phyloP scores from a whole-genome alignment of 1,140 invertebrate genomes.

The Psilanteris sp. region DNA sequence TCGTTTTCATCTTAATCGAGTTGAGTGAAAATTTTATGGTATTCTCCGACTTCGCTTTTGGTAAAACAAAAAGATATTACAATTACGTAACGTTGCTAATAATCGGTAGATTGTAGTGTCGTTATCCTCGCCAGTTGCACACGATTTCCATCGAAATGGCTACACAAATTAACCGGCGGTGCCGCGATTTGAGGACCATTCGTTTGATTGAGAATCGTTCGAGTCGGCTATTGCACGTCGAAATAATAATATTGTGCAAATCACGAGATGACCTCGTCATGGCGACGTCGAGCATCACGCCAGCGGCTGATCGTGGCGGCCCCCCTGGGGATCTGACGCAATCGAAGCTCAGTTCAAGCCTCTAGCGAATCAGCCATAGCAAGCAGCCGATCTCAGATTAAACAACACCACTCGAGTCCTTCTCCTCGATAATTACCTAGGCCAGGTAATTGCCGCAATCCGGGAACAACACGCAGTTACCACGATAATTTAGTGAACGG shows the following conservation, averaged over 20 bases:
- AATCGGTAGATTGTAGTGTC: constrained; percentile 22
- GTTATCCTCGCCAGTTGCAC: constrained; percentile 24
- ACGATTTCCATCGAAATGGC: constrained; percentile 17
- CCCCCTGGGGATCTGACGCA: constrained; percentile 67
- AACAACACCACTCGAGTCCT: constrained; percentile 78
- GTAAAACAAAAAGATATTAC: constrained; percentile 22
- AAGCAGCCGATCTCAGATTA: constrained; percentile 76
- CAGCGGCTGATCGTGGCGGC: constrained; percentile 16
- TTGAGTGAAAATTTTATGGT: constrained; percentile 7
- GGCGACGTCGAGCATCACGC: constrained; percentile 41
- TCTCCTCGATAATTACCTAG: constrained; percentile 78
- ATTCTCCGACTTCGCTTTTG: not conserved
- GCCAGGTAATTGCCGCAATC: constrained; percentile 77
- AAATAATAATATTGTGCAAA: constrained; percentile 64
- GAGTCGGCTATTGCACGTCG: constrained; percentile 19
- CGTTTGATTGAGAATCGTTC: constrained; percentile 17
- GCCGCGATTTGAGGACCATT: constrained; percentile 18
- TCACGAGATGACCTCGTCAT: constrained; percentile 58
- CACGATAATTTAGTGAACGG: constrained; percentile 78
- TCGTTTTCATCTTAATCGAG: constrained; percentile 30
- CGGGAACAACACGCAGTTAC: constrained; percentile 77
- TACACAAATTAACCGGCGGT: constrained; percentile 34
- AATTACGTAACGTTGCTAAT: constrained; percentile 22
- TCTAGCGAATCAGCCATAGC: constrained; percentile 51
- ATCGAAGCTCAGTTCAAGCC: constrained; percentile 70